Percentiles rank a stretch among this genome's conserved stretches.
These are phyloP conservation scores for Eilema caniola DNA, from an alignment of 2,888 invertebrate genomes.

Conservation along the genomic window DNA sequence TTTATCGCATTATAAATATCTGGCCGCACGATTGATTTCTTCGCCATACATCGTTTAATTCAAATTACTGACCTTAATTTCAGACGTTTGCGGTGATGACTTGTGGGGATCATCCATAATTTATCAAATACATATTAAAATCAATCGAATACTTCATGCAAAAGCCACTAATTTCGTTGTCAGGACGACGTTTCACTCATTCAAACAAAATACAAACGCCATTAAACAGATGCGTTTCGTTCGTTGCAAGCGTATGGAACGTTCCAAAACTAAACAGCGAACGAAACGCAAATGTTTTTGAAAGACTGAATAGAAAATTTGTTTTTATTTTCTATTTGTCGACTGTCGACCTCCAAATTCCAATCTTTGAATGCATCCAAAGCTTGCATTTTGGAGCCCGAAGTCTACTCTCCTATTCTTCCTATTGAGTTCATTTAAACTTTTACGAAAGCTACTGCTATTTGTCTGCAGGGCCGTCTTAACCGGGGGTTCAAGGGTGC, in stretches of 20 bases:
- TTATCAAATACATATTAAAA: conserved; percentile 80
- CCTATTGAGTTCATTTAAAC: no score
- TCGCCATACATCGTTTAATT: conserved; percentile 26
- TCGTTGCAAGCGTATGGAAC: conserved; percentile 19
- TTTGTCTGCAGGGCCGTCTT: no score
- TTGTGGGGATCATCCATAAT: conserved; percentile 82
- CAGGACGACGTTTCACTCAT: conserved; percentile 79
- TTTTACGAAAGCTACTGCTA: no score
- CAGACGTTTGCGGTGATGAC: conserved; percentile 64
- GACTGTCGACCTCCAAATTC: not conserved
- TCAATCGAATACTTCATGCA: conserved; percentile 68
- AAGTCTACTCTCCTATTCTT: not conserved
- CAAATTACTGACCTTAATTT: conserved; percentile 71
- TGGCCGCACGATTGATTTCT: conserved; percentile 55
- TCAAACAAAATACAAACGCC: conserved; percentile 78
- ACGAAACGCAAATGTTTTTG: not conserved
- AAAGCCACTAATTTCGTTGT: conserved; percentile 79
- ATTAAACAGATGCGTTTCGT: conserved; percentile 57
- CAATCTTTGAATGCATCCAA: not conserved
- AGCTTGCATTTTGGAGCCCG: not conserved
- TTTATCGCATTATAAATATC: conserved; percentile 73
- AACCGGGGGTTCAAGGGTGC: no score
- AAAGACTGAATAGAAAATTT: no score
- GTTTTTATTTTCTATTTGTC: no score
- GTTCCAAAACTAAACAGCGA: not conserved